Percentiles rank a stretch among this genome's conserved stretches.
Evolutionary conservation across 2,888 invertebrate species (phyloP).

Genomic region (Sinopyrophorus schimmeli): DNA sequence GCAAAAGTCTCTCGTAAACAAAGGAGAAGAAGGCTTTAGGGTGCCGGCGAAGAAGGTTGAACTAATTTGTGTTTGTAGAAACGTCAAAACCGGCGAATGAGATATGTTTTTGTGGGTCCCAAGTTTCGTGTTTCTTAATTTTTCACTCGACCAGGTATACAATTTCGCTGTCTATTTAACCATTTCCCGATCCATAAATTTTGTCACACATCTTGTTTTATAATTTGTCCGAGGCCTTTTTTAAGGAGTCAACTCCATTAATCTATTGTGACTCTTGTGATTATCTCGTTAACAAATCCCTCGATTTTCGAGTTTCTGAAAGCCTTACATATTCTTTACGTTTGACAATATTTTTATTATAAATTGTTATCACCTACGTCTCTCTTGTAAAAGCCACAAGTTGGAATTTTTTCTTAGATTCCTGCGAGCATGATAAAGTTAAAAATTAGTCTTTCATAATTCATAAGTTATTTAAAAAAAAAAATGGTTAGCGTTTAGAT

Average conservation of each 20-base stretch:
- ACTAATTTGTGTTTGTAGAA: conserved; percentile 39
- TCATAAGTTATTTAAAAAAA: too few species aligned
- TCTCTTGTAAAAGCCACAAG: too few species aligned
- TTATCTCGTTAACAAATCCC: conserved; percentile 15
- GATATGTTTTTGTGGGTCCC: conserved; percentile 32
- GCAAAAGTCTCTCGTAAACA: too few species aligned
- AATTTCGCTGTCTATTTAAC: conserved; percentile 6
- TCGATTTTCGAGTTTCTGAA: conserved; percentile 4
- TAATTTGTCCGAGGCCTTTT: conserved; percentile 15
- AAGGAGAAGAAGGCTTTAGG: background rate
- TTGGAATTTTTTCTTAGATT: background rate
- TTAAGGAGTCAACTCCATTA: conserved; percentile 16
- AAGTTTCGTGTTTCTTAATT: conserved; percentile 16
- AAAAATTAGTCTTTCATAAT: conserved; percentile 16
- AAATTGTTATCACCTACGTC: conserved; percentile 14
- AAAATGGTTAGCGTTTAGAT: background rate
- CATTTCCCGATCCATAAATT: conserved; percentile 18
- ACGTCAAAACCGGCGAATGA: conserved; percentile 37
- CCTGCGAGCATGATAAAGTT: background rate
- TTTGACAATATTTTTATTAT: conserved; percentile 7
- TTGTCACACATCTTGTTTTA: conserved; percentile 13
- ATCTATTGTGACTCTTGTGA: conserved; percentile 14
- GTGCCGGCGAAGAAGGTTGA: conserved; percentile 21
- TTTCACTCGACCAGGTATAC: conserved; percentile 24
- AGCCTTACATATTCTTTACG: too few species aligned